Conservation (phyloP, 2,113 vertebrate genomes). For the Fulica atra region DNA sequence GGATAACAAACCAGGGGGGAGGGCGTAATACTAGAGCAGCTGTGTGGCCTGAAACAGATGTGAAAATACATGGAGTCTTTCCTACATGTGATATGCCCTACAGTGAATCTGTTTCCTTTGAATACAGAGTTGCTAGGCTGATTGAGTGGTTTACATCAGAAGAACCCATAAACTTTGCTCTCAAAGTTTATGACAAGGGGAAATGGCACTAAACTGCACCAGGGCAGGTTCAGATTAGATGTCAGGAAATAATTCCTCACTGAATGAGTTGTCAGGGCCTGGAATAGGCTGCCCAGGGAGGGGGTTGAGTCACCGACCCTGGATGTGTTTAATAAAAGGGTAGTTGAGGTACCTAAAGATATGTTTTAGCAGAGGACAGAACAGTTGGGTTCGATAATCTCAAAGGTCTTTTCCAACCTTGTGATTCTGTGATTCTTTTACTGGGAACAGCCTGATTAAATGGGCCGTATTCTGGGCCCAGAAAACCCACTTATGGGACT, state of each 20-base stretch:
- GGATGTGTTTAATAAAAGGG: no score
- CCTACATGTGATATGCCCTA: constrained; percentile 84
- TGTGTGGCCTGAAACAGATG: constrained; percentile 93
- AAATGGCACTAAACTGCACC: no score
- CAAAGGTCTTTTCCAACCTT: no score
- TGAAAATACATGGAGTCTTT: constrained; percentile 82
- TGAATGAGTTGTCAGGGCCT: no score
- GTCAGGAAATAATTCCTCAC: no score
- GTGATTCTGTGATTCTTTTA: constrained; percentile 68
- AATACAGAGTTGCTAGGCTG: constrained; percentile 81
- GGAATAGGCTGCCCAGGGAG: no score
- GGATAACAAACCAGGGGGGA: constrained; percentile 87
- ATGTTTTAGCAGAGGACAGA: no score
- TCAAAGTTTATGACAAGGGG: not conserved
- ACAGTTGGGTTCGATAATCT: no score
- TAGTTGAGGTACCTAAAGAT: no score
- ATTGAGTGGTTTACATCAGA: constrained; percentile 85
- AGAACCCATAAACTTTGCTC: constrained; percentile 84
- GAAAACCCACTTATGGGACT: constrained; percentile 82
- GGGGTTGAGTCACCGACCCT: no score
- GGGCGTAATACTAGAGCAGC: constrained; percentile 85
- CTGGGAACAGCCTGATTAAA: constrained; percentile 91
- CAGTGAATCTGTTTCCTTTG: constrained; percentile 84
- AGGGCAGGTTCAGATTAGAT: no score
- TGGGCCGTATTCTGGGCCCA: constrained; percentile 85